Evolutionary conservation across 2,797 vertebrate species (phyloP).

Genomic region (Malurus splendens): DNA sequence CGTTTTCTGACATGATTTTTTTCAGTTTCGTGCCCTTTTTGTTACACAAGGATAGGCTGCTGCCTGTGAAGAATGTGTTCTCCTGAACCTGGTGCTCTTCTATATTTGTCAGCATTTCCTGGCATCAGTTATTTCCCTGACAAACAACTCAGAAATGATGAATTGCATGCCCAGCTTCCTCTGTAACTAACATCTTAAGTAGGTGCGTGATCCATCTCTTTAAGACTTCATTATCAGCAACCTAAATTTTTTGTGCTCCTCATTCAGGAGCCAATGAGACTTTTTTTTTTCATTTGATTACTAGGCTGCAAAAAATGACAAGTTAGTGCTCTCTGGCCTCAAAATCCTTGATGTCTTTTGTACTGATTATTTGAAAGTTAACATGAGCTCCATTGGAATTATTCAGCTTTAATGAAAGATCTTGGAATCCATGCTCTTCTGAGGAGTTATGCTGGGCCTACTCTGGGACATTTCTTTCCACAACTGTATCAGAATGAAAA

Average conservation of each 20-base stretch:
- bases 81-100: not conserved
- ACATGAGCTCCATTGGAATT: not conserved
- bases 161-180: not conserved
- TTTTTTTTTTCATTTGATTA: not conserved
- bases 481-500: not conserved
- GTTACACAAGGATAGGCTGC: not conserved
- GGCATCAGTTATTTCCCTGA: not conserved
- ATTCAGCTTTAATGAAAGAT: not conserved
- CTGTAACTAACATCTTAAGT: not conserved
- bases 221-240: not conserved
- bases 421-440: not conserved
- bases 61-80: not conserved
- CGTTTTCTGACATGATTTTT: not conserved
- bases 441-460: not conserved
- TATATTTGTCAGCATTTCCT: not conserved
- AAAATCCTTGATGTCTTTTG: not conserved
- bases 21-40: not conserved
- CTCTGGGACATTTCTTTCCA: not conserved
- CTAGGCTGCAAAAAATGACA: not conserved
- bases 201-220: not conserved
- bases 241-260: not conserved
- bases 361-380: not conserved
- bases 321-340: not conserved
- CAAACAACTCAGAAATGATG: not conserved
- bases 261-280: not conserved